These are phyloP conservation scores for Apodemia zela DNA, from an alignment of 2,888 invertebrate genomes.

Conservation along the genomic window DNA sequence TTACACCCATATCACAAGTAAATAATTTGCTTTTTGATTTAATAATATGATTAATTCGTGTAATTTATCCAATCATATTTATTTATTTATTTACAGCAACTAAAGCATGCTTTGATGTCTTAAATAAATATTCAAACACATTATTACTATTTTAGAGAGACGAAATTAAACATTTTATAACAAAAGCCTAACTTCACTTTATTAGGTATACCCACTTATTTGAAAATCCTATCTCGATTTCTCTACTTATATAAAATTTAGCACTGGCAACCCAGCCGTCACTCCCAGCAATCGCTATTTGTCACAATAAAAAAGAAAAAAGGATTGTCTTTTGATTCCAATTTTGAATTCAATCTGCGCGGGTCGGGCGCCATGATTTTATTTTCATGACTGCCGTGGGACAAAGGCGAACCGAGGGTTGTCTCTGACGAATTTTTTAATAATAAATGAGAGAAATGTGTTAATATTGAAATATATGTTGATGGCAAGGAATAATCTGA, in stretches of 20 bases:
- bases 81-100: too few species aligned
- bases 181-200: neutral
- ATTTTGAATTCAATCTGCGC: conserved; percentile 76
- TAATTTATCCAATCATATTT: too few species aligned
- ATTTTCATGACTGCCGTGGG: conserved; percentile 75
- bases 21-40: too few species aligned
- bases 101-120: too few species aligned
- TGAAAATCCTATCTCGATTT: conserved; percentile 14
- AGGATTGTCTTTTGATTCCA: conserved; percentile 76
- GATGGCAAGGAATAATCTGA: conserved; percentile 43
- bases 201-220: conserved; percentile 6
- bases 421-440: conserved; percentile 51
- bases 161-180: neutral
- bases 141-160: too few species aligned
- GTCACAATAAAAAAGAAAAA: conserved; percentile 66
- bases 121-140: too few species aligned
- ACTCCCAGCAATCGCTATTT: conserved; percentile 52
- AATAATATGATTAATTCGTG: too few species aligned
- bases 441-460: conserved; percentile 62
- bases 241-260: conserved; percentile 60
- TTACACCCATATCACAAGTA: too few species aligned
- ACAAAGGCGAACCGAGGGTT: conserved; percentile 44
- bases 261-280: conserved; percentile 54
- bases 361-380: conserved; percentile 74
- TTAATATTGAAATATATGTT: conserved; percentile 40